Evolutionary conservation across 1,140 invertebrate genomes (phyloP), one percentile per base, ranked within the genome.

Genomic region (Anthonomus grandis): DNA sequence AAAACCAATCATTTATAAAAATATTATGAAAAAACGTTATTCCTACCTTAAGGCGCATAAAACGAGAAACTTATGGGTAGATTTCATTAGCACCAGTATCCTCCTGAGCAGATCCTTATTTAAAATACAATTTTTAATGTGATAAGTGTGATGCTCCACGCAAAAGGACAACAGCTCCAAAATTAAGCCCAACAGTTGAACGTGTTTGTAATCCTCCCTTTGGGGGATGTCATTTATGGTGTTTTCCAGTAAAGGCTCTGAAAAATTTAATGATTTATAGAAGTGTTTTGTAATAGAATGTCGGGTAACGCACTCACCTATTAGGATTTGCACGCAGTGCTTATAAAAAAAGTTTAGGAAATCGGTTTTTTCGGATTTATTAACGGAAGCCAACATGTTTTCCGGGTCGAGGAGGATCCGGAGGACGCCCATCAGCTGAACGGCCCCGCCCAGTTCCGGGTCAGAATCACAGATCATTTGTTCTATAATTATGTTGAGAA

Each of bases 261-360:
- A 4, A 34, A 34, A 27, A n/a, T n/a, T n/a, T n/a, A n/a, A n/a
- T n/a, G n/a, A n/a, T n/a, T n/a, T n/a, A n/a, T n/a, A n/a, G n/a
- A n/a, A n/a, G n/a, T n/a, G n/a, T n/a, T 31, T 6, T 31, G 27
- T 31, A 31, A 31, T 31, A n/a, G n/a, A n/a, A n/a, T n/a, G n/a
- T 31, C 27, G 34, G 12, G 12, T 27, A 41, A 13, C 10, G 15
- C 31, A 46, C 21, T 79, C 80, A 90, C 87, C 87, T 75, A 94
- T 94, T 53, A 98, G 78, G 39, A 93, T 90, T 74, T 95, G 90
- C 80, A 99, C 95, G 78, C 93, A 96, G 75, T 96, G 90, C 74
- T 97, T 97, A 77, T 99, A 99, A 75, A 99, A 99, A 74, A 97
- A 98, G 75, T 91, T 94, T 10, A 99, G 81, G 75, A 99, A 99